Conservation (phyloP, 2,113 vertebrate genomes). For the Neofelis nebulosa region DNA sequence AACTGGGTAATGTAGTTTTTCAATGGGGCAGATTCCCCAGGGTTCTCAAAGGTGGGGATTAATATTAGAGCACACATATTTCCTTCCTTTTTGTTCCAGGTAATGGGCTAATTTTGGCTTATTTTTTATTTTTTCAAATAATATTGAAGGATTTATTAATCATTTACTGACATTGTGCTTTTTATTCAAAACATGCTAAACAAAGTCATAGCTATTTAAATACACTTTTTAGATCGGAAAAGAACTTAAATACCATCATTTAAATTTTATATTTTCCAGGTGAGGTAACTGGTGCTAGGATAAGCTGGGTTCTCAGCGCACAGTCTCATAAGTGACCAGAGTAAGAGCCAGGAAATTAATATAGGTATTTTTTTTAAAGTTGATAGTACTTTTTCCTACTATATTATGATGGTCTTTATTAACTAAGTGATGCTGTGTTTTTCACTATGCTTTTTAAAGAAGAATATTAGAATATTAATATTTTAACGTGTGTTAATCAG, state of each 20-base stretch:
- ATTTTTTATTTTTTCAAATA: not conserved
- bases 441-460: not conserved
- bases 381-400: not conserved
- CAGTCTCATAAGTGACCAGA: not conserved
- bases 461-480: not conserved
- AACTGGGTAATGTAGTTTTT: not conserved
- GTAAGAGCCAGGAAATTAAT: not conserved
- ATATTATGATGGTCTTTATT: not conserved
- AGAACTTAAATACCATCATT: not conserved
- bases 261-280: not conserved
- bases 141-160: not conserved
- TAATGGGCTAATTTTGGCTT: not conserved
- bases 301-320: not conserved
- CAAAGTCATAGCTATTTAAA: not conserved
- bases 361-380: not conserved
- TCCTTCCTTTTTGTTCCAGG: not conserved
- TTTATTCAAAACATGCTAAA: not conserved
- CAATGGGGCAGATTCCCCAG: not conserved
- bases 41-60: not conserved
- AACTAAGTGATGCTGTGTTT: not conserved
- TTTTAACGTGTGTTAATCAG: not conserved
- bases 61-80: not conserved
- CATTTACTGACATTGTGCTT: not conserved
- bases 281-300: not conserved
- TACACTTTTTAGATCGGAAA: not conserved